These are phyloP conservation scores for Bradypus variegatus DNA, from an alignment of 2,797 vertebrate genomes.

Conservation along the genomic window DNA sequence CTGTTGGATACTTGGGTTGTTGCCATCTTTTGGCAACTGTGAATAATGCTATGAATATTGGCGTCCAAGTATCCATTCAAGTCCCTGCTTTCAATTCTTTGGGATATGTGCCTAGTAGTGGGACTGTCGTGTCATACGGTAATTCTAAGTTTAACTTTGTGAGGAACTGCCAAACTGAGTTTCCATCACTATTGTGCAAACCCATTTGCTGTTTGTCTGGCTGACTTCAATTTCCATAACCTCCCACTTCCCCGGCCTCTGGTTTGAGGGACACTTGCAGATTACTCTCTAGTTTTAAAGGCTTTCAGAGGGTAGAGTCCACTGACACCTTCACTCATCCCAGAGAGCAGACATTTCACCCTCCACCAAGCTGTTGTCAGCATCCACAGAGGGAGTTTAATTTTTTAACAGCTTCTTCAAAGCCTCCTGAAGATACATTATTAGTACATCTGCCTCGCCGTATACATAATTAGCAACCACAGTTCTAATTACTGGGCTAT, in stretches of 20 bases:
- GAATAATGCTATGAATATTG: no score
- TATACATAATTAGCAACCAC: conserved; percentile 34
- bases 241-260: background rate
- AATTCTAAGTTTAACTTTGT: no score
- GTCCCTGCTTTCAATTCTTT: no score
- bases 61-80: no score
- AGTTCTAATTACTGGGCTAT: conserved; percentile 33
- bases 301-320: background rate
- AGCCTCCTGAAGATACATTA: conserved; percentile 39
- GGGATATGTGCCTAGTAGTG: no score
- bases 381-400: background rate
- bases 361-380: background rate
- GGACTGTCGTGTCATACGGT: no score
- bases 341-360: background rate
- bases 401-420: conserved; percentile 31
- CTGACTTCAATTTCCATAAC: background rate
- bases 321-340: background rate
- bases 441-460: background rate
- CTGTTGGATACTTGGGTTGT: no score
- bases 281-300: background rate
- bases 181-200: background rate
- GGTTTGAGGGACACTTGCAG: background rate
- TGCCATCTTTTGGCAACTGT: no score
- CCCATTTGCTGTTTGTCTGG: no score
- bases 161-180: no score